Base-by-base conservation (phyloP, 2,888 invertebrate genomes). In the Idaea straminata region DNA sequence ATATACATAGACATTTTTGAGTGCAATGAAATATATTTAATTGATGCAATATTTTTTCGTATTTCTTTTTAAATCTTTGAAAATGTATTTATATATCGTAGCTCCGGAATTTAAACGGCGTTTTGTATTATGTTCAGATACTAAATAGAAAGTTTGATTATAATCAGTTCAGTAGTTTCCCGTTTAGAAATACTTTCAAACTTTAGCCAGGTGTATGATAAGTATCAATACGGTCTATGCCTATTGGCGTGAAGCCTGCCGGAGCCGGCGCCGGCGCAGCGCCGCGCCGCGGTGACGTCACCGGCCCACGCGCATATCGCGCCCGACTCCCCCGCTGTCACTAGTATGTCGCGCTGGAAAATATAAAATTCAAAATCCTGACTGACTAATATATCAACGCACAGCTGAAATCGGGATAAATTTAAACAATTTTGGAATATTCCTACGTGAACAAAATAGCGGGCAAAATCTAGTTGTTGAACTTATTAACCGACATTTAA, bases 291-390 rank as follows among this genome's bases (percentile, higher is more conserved):
- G 5, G 61, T 70, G 60, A 3, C 62, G 10, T 61, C 70, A 7
- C 59, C 61, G 57, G 89, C 87, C 97, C 97, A 97, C 59, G 95
- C 85, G 76, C 94, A 94, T 13, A 97, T 76, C 59, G 94, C 85
- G 15, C 96, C 96, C n/a, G 93, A 85, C 88, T 97, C 97, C 4
- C 97, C 97, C 25, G 95, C 95, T 10, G 96, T 96, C 69, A 96
- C 81, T 61, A 96, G 82, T 25, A 94, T 70, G 72, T 95, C 94
- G 35, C 88, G 91, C 95, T 96, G 83, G 15, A 88, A 84, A 77
- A 72, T 66, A 25, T 25, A 25, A 25, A 25, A 25, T 1, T 25
- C 25, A 25, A 25, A 25, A 3, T 25, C 25, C 25, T 25, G 25
- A 25, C 25, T 25, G 25, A 25, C 25, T 25, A 25, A 25, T 25